Evolutionary conservation across 2,797 vertebrate species (phyloP), one percentile per base, ranked within the genome.

Genomic region (Rhinatrema bivittatum): DNA sequence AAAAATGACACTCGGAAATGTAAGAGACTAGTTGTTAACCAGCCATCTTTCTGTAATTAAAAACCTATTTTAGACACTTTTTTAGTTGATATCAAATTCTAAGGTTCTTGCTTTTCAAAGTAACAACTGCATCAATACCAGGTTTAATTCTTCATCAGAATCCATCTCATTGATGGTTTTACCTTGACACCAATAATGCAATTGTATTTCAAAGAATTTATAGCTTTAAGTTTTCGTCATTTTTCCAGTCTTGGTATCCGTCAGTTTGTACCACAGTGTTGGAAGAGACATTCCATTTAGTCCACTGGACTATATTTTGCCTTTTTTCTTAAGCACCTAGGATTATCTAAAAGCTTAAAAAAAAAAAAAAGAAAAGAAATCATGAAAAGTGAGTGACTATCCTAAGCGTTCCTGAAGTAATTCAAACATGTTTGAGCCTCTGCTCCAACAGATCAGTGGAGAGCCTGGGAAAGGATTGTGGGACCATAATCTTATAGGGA

Each of bases 401-500:
- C 7, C 2, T 39, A 59, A 29, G 32, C 38, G 59, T 42, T 57
- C 67, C 55, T 9, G 58, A 58, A 33, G 56, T 67, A 53, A 63
- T 70, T 78, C 72, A 72, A 71, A 69, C 49, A 71, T 72, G 70
- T 75, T 68, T 78, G 71, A 76, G 66, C 66, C 68, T 63, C 41
- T 68, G 48, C 66, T 55, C 72, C 49, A n/a, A n/a, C n/a, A n/a
- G n/a, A n/a, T n/a, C n/a, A n/a, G n/a, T n/a, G n/a, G n/a, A n/a
- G n/a, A n/a, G n/a, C n/a, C n/a, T n/a, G n/a, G n/a, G 60, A 68
- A 69, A 47, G 51, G 47, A 54, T 53, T 61, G 37, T 70, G 80
- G 73, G 77, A 81, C 73, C 71, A 74, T 11, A 14, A 44, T 16
- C 61, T 74, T 74, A 56, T 39, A 21, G 58, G 39, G 56, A 57